Base-by-base conservation (phyloP, 2,888 invertebrate genomes). In the Polydrusus tereticollis region DNA sequence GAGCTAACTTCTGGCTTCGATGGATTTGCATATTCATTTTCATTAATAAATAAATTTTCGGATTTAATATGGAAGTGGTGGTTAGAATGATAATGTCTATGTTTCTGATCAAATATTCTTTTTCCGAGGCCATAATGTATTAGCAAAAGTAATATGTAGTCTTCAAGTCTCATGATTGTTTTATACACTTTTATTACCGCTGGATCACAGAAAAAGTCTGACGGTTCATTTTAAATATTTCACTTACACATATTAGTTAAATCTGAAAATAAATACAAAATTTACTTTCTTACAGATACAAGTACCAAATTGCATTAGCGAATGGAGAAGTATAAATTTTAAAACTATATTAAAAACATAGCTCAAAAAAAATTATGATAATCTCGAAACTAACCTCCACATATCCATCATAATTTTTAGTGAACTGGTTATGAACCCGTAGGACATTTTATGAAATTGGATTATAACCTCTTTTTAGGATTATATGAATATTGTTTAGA, bases 21-120 rank as follows among this genome's bases (percentile, higher is more conserved):
- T 14, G 47, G 12, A n/a, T 47, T 26, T 5, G 4, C 18, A 29
- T 47, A 63, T 18, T 63, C 63, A 10, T 63, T 66, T 45, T 67
- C 63, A 43, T 76, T 72, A 26, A 50, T 5, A 63, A 26, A 63
- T 20, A 73, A 74, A 52, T 69, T 73, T 38, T 74, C 62, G n/a
- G 75, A 60, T 16, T 71, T 74, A 58, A 69, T 70, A 50, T 63
- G 63, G 12, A 68, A 64, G 21, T 73, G 60, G 26, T 69, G 62
- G 41, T 69, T 71, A 60, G 66, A 69, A 59, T 58, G 64, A 29
- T 62, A 74, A 72, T 67, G 29, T 33, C 50, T 73, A 47, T 75
- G 75, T 63, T 73, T 76, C 29, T 64, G 66, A 26, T 78, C 74
- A 36, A 66, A 71, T 41, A 70, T 69, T 20, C 55, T 72, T 58